A percentile compares a stretch with the other conserved stretches of the same genome.
Conservation (phyloP, 2,113 vertebrate species). For the Poeciliopsis prolifica region DNA sequence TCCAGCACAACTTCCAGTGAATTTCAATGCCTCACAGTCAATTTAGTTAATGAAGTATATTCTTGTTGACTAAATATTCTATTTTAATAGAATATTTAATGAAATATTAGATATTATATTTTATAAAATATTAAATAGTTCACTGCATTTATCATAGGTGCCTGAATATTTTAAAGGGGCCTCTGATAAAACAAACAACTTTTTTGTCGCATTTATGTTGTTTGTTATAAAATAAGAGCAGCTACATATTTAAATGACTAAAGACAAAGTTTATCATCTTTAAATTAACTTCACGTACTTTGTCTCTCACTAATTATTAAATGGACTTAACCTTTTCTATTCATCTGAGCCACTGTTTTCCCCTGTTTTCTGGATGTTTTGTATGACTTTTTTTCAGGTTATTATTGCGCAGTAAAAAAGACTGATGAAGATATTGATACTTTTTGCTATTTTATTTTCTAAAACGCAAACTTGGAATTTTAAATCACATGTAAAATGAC, state of each 20-base stretch:
- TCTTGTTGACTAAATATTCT: no score
- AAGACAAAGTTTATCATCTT: neutral
- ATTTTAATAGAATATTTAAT: no score
- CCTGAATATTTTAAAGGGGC: neutral
- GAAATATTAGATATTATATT: no score
- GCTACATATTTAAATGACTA: neutral
- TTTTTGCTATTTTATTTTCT: neutral
- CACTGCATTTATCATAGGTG: neutral
- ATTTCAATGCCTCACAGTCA: neutral
- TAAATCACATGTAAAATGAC: no score
- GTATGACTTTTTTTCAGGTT: no score
- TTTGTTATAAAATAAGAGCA: neutral
- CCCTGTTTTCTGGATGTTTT: no score
- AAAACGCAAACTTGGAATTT: no score
- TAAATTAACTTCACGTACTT: neutral
- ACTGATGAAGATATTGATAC: neutral
- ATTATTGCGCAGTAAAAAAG: no score
- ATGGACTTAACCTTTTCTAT: no score
- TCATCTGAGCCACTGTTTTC: no score
- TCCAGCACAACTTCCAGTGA: neutral
- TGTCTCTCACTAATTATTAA: no score
- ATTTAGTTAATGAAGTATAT: neutral
- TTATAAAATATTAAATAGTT: no score
- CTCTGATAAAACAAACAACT: neutral
- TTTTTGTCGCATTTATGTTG: neutral